Evolutionary conservation across 1,140 invertebrate genomes (phyloP), one percentile per base, ranked within the genome.

Genomic region (Listronotus bonariensis): DNA sequence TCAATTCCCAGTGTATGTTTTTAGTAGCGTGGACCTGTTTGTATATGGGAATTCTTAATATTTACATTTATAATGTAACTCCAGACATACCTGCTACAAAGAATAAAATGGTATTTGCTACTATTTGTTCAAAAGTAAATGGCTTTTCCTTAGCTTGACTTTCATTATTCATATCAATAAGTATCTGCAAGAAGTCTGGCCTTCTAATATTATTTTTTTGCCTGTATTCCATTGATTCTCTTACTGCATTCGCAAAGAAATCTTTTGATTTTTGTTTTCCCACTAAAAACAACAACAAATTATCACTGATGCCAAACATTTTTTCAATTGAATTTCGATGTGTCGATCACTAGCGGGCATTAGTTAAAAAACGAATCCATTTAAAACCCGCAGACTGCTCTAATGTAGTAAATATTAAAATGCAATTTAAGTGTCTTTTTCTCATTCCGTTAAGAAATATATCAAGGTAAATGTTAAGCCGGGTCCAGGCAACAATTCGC

Each of bases 171-270:
- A 63, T 54, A 11, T 63, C 60, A 14, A 84, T 70, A 40, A 86
- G 43, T 2, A 84, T 57, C 59, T 86, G 80, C n/a, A 86, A 60
- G 56, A 85, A 83, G 68, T 86, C 85, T 59, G 82, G 76, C 12
- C 79, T 69, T 0, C 67, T 68, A 0, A 80, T 70, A 0, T 77
- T 76, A 15, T 80, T 79, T 9, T 75, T 67, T 56, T 82, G 76
- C 3, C 84, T 73, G 54, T 82, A 78, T 8, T 77, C 65, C 26
- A 84, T 73, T 0, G 80, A 80, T 6, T 80, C 73, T 12, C 72
- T 73, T 4, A 84, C 74, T 0, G 80, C 65, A 0, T 69, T 72
- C 0, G 79, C 62, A 56, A 84, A 83, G 65, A 84, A 84, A 0
- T 73, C 64, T 53, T 34, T 32, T 36, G 51, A 3, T 15, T 34